These are phyloP conservation scores for Chloroceryle amazona DNA, from an alignment of 2,797 vertebrate genomes.

Conservation along the genomic window DNA sequence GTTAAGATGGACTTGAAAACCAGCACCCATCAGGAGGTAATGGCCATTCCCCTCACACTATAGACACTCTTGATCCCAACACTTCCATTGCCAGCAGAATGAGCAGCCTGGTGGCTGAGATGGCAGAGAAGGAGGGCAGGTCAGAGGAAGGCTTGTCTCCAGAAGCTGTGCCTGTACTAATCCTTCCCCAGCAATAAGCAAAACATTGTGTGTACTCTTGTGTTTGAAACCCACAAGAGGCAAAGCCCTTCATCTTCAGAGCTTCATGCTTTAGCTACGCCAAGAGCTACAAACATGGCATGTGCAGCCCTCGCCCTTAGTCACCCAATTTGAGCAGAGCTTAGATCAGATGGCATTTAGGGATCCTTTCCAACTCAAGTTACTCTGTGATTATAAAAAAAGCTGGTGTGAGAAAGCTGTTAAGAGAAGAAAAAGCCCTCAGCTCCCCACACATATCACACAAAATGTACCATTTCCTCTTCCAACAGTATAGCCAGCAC, in stretches of 20 bases:
- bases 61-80: fast-evolving
- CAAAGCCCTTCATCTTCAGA: fast-evolving
- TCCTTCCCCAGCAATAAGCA: fast-evolving
- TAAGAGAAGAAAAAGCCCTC: neutral
- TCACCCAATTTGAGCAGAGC: neutral
- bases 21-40: neutral
- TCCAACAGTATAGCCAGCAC: neutral
- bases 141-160: neutral
- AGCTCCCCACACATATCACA: neutral
- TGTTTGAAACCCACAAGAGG: neutral
- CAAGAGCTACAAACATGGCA: neutral
- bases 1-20: neutral
- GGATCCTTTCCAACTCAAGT: slow-evolving; percentile 18
- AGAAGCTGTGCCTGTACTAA: neutral
- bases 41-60: fast-evolving
- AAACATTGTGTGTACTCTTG: neutral
- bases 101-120: fast-evolving
- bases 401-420: neutral
- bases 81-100: neutral
- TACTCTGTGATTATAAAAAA: neutral
- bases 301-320: neutral
- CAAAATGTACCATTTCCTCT: neutral
- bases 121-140: neutral
- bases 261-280: neutral
- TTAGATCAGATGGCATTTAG: slow-evolving; percentile 6